Percentiles rank a stretch among this genome's conserved stretches.
Conservation (phyloP, 2,888 invertebrate species). For the Labia minor region DNA sequence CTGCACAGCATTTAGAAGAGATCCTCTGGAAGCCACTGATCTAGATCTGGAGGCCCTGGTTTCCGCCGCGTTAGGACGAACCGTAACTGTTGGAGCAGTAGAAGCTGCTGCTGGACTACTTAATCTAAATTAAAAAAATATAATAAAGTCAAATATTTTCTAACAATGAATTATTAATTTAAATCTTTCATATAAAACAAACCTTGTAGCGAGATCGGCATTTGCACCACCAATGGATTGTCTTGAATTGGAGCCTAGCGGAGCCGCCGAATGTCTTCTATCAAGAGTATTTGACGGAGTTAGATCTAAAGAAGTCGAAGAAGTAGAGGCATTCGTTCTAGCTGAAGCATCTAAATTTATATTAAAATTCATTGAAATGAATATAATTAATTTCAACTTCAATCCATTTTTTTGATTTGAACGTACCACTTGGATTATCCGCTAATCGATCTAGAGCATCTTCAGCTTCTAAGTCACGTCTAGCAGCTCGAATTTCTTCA, state of each 20-base stretch:
- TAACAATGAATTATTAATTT: no score
- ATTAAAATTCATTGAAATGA: background rate
- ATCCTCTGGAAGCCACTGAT: background rate
- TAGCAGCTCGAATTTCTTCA: conserved; percentile 41
- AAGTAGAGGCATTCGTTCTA: background rate
- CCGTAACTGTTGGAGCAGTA: background rate
- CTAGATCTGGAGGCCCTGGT: background rate
- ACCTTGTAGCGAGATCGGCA: background rate
- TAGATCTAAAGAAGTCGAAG: background rate
- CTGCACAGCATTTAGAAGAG: background rate
- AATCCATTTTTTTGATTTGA: background rate
- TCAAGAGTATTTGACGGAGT: background rate
- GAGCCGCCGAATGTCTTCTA: background rate
- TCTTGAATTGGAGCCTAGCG: background rate
- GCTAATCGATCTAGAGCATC: conserved; percentile 41
- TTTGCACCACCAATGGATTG: background rate
- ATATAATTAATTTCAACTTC: background rate
- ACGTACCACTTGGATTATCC: conserved; percentile 31
- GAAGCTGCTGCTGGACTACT: background rate
- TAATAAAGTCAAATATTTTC: no score
- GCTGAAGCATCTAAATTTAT: conserved; percentile 8
- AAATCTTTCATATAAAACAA: background rate
- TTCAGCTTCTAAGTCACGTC: conserved; percentile 42
- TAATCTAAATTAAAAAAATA: background rate
- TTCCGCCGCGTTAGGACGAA: background rate